phyloP scores from a whole-genome alignment of 2,797 vertebrate species.

The Ara ararauna region DNA sequence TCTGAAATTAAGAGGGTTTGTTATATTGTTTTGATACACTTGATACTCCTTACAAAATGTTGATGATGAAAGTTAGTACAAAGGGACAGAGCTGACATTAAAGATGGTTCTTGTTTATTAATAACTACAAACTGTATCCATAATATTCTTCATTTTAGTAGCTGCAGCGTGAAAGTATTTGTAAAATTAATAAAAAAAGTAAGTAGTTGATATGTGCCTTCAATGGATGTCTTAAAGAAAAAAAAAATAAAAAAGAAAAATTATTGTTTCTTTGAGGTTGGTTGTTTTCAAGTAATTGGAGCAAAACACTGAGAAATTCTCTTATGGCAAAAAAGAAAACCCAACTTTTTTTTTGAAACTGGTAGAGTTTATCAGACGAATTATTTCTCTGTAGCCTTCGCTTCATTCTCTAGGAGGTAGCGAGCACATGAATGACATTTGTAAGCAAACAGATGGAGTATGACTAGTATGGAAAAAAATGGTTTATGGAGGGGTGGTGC shows the following conservation, averaged over 20 bases:
- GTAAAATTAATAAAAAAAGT: neutral
- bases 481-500: neutral
- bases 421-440: neutral
- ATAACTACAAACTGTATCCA: fast-evolving
- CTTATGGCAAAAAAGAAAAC: neutral
- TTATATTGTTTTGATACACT: neutral
- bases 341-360: neutral
- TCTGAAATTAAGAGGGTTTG: neutral
- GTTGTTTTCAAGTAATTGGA: neutral
- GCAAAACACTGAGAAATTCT: neutral
- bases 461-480: neutral
- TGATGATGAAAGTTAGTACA: neutral
- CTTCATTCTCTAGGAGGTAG: neutral
- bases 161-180: neutral
- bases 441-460: neutral
- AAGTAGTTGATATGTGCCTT: neutral
- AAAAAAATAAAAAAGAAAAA: neutral
- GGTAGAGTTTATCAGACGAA: neutral
- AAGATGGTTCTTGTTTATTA: neutral
- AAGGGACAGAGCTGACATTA: neutral
- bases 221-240: neutral
- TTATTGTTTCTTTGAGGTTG: neutral
- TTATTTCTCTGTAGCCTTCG: neutral
- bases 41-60: neutral
- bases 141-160: neutral